phyloP scores from a whole-genome alignment of 1,140 invertebrate genomes.

The Probaryconus sp. region DNA sequence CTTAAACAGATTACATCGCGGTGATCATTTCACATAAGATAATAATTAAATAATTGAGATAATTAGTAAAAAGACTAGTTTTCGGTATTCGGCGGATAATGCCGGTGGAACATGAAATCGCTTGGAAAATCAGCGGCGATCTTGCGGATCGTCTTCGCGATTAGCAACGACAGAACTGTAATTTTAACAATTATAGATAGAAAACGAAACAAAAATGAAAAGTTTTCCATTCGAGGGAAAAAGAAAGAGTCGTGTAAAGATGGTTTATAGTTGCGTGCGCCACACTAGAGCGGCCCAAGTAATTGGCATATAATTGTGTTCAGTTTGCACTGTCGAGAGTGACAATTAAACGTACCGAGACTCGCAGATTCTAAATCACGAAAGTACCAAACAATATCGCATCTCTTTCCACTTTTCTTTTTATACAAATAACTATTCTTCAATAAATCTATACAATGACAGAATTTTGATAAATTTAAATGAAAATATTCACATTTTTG shows the following conservation, averaged over 20 bases:
- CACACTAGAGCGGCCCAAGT: not conserved
- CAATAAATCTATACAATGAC: too few relatives aligned
- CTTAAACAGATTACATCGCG: too few relatives aligned
- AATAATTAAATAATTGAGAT: not conserved
- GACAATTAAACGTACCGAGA: constrained; percentile 7
- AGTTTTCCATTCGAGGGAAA: constrained; percentile 5
- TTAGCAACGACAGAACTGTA: not conserved
- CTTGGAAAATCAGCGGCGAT: constrained; percentile 13
- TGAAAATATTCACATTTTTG: too few relatives aligned
- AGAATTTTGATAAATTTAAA: too few relatives aligned
- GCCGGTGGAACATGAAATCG: constrained; percentile 2
- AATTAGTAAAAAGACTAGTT: not conserved
- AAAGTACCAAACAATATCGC: not conserved
- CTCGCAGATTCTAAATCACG: not conserved
- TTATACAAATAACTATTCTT: too few relatives aligned
- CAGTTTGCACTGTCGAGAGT: constrained; percentile 3
- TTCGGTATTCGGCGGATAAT: not conserved
- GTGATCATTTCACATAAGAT: too few relatives aligned
- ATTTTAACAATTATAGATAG: constrained; percentile 20
- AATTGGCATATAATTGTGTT: constrained; percentile 15
- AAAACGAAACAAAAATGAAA: constrained; percentile 28
- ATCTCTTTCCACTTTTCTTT: too few relatives aligned
- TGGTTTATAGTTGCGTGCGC: constrained; percentile 13
- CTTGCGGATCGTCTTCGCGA: constrained; percentile 4
- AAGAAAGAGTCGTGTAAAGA: constrained; percentile 20